Base-by-base conservation (phyloP, 2,113 vertebrate genomes). In the Pitta sordida region DNA sequence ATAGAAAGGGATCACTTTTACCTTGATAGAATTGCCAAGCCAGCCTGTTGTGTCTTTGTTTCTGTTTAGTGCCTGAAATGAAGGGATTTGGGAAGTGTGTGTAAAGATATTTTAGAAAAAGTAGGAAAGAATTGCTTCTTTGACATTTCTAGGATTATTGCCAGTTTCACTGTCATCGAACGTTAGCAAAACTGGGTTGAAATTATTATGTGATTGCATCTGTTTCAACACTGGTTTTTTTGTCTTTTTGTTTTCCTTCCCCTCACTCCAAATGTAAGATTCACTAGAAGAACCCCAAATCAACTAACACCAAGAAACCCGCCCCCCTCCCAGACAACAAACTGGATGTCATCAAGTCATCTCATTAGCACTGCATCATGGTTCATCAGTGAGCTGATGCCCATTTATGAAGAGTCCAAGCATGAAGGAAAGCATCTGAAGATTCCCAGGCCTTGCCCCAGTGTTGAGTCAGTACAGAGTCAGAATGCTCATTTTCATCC, bases 241-340 rank as follows among this genome's bases (percentile, higher is more conserved):
- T 32, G 22, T 5, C 6, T 15, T 1, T 8, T 23, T 11, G 7
- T 23, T 15, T 6, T 3, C 7, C 1, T 34, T n/a, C n/a, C n/a
- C n/a, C n/a, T n/a, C n/a, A n/a, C n/a, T n/a, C n/a, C n/a, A 41
- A 41, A 41, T 63, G 14, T 26, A 63, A 36, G 18, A 29, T 37
- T 76, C 22, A 51, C 3, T 13, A 51, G 43, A 41, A 32, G 41
- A 74, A 26, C 15, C 15, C 44, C 9, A 62, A 55, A 26, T 7
- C 43, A 43, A 6, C 3, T 19, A 44, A 46, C n/a, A n/a, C n/a
- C n/a, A 23, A 26, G 5, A 32, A n/a, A 23, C n/a, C n/a, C n/a
- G n/a, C n/a, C n/a, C n/a, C n/a, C n/a, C n/a, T n/a, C n/a, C n/a
- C n/a, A n/a, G n/a, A n/a, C n/a, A n/a, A n/a, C n/a, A n/a, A 58